phyloP scores from a whole-genome alignment of 2,888 invertebrate species.

The Galerucella nymphaeae region DNA sequence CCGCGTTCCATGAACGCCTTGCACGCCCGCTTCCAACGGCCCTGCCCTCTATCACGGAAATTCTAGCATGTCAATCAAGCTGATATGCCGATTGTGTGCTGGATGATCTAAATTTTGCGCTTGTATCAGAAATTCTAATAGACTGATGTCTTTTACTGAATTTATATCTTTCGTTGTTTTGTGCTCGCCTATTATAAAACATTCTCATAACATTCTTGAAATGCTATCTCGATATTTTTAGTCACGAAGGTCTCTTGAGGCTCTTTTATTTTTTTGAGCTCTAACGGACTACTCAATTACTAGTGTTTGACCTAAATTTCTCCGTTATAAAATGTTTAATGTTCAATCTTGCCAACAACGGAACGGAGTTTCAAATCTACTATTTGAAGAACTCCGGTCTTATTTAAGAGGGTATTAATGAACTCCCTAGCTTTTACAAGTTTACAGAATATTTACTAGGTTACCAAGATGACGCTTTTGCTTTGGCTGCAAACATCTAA shows the following conservation, averaged over 20 bases:
- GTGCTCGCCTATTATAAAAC: background rate
- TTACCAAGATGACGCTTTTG: too few relatives aligned
- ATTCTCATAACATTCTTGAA: conserved; percentile 6
- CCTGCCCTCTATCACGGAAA: conserved; percentile 15
- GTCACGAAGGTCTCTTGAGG: conserved; percentile 9
- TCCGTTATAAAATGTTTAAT: background rate
- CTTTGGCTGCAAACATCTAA: too few relatives aligned
- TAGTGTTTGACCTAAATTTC: background rate
- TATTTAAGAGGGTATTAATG: too few relatives aligned
- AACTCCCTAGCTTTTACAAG: too few relatives aligned
- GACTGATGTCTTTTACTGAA: conserved; percentile 13
- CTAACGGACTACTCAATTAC: background rate
- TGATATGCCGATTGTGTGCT: conserved; percentile 13
- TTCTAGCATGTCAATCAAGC: conserved; percentile 12
- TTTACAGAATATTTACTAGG: too few relatives aligned
- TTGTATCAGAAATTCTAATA: conserved; percentile 10
- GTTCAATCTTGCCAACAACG: background rate
- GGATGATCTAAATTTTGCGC: conserved; percentile 1
- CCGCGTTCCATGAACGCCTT: too few relatives aligned
- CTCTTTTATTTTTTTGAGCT: background rate
- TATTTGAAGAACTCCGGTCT: too few relatives aligned
- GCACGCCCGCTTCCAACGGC: too few relatives aligned
- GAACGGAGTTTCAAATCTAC: too few relatives aligned
- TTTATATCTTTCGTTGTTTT: conserved; percentile 15
- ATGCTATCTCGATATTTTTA: background rate